A percentile compares a stretch with the other conserved stretches of the same genome.
Evolutionary conservation across 2,888 invertebrate genomes (phyloP).

Genomic region (Pterobdella sp.): DNA sequence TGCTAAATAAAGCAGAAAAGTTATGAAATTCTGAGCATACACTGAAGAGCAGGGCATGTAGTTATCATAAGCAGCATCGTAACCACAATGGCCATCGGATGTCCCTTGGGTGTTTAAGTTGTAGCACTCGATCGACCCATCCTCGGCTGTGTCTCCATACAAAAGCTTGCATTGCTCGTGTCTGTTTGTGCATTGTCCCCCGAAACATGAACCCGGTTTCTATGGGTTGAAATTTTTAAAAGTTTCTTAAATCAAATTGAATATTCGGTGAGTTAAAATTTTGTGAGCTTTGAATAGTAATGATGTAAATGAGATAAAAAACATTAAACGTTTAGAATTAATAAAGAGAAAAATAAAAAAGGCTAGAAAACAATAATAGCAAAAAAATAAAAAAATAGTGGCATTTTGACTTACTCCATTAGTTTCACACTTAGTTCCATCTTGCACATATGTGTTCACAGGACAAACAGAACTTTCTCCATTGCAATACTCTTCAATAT

Average conservation of each 20-base stretch:
- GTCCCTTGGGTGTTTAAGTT: neutral
- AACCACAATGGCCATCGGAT: constrained; percentile 2
- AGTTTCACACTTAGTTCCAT: constrained; percentile 5
- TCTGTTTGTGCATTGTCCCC: constrained; percentile 10
- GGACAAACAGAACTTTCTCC: constrained; percentile 18
- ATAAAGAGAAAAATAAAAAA: no score
- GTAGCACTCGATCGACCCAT: neutral
- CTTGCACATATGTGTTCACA: neutral
- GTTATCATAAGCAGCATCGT: neutral
- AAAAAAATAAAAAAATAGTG: no score
- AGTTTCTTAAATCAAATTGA: no score
- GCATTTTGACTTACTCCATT: constrained; percentile 7
- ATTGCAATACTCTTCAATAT: constrained; percentile 17
- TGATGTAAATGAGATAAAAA: no score
- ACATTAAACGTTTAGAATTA: no score
- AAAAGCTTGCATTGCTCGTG: constrained; percentile 14
- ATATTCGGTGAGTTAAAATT: no score
- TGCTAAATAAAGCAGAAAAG: no score
- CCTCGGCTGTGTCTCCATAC: neutral
- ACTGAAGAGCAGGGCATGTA: neutral
- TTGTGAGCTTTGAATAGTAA: no score
- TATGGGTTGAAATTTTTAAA: neutral
- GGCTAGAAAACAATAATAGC: no score
- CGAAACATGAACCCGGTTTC: constrained; percentile 1
- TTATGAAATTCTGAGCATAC: no score